Evolutionary conservation across 2,113 vertebrate species (phyloP).

Genomic region (Psammodynastes pulverulentus): DNA sequence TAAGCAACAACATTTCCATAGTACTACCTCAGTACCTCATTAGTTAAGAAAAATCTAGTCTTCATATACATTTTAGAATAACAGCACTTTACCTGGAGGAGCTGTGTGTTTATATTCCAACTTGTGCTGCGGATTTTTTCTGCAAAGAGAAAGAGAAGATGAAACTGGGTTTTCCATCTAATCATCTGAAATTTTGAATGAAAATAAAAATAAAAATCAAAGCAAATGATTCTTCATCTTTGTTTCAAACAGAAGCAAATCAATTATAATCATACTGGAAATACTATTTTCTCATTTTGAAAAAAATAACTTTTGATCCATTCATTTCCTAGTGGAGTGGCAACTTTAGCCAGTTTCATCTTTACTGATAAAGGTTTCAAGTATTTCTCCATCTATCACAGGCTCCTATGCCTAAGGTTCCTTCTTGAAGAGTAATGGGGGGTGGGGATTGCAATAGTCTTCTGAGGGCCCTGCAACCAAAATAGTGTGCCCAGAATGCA

Average conservation of each 20-base stretch:
- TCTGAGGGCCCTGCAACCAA: not conserved
- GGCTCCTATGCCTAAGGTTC: not conserved
- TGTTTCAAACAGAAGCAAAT: not conserved
- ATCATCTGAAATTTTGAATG: not conserved
- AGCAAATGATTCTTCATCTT: not conserved
- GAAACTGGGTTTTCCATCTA: not conserved
- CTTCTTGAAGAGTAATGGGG: not conserved
- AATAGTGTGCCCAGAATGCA: not conserved
- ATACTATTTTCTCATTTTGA: not conserved
- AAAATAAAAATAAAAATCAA: not conserved
- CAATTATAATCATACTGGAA: not conserved
- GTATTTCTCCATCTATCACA: not conserved
- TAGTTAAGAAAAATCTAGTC: not conserved
- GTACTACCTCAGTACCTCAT: not conserved
- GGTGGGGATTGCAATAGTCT: not conserved
- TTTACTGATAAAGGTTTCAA: not conserved
- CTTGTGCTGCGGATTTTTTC: conserved; percentile 79
- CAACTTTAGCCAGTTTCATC: not conserved
- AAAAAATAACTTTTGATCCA: not conserved
- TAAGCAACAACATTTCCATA: not conserved
- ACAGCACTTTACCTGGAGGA: conserved; percentile 59
- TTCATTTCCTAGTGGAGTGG: not conserved
- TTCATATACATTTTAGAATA: not conserved
- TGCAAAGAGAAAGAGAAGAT: conserved; percentile 47
- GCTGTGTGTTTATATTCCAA: conserved; percentile 72